Evolutionary conservation across 2,113 vertebrate genomes (phyloP).

Genomic region (Anarhynchus alexandrinus): DNA sequence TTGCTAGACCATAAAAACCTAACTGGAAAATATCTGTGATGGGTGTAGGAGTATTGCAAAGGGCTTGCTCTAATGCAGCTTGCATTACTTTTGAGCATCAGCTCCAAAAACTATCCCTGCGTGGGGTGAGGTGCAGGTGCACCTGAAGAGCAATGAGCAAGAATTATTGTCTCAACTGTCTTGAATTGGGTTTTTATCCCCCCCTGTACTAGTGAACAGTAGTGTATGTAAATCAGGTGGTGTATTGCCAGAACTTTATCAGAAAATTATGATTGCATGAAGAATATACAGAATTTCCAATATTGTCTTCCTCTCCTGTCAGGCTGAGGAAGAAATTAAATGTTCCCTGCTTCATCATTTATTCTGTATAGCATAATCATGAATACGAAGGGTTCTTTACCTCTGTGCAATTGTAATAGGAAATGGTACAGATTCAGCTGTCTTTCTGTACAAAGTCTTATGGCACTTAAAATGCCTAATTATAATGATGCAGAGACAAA

Average conservation of each 20-base stretch:
- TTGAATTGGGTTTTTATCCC: neutral
- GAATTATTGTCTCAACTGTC: neutral
- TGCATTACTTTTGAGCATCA: neutral
- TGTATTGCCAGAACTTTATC: neutral
- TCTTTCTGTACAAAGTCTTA: neutral
- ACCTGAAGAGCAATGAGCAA: neutral
- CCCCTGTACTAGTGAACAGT: neutral
- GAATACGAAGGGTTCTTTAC: neutral
- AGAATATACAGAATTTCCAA: neutral
- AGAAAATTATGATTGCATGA: neutral
- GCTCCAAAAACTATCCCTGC: neutral
- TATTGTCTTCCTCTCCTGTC: neutral
- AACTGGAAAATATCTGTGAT: neutral
- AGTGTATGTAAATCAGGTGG: neutral
- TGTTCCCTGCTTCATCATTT: neutral
- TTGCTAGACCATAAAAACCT: neutral
- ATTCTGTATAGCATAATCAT: neutral
- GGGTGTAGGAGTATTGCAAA: neutral
- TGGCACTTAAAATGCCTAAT: neutral
- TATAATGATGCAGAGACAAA: neutral
- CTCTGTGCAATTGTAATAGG: neutral
- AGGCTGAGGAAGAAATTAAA: neutral
- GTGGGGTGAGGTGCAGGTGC: accelerated
- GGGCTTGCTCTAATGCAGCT: neutral
- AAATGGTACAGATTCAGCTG: neutral